Base-by-base conservation (phyloP, 2,888 invertebrate genomes). In the Salpingus planirostris region DNA sequence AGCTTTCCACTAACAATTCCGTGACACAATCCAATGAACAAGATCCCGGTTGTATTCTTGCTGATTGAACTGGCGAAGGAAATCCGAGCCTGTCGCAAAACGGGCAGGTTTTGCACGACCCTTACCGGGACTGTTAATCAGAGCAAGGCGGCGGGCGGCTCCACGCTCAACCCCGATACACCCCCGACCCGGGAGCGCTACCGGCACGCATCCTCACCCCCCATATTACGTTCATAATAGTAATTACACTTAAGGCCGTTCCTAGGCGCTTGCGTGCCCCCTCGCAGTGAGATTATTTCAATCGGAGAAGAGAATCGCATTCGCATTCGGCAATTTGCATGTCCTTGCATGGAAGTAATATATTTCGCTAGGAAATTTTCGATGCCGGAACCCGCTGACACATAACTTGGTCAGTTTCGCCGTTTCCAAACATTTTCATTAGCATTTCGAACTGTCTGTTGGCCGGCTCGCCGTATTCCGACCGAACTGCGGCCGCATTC, bases 41-140 rank as follows among this genome's bases (percentile, higher is more conserved):
- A 41, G n/a, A n/a, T n/a, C 34, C 38, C 33, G 12, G 45, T 46
- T 46, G 47, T 47, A 46, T 40, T 47, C 43, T 33, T 44, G 43
- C 47, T 51, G 51, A 51, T 51, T 53, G 50, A n/a, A n/a, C n/a
- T n/a, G n/a, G 44, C 41, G 38, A 41, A 45, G 47, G 49, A 49
- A 46, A 47, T 46, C 45, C 47, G 40, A 42, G 40, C n/a, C n/a
- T n/a, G n/a, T n/a, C n/a, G n/a, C 40, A 40, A 35, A 40, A 40
- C 42, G 28, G 38, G 30, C 33, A 45, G 44, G 45, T 49, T 49
- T 49, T 50, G 46, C 39, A n/a, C 46, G 43, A 46, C 43, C 44
- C 38, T 39, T 37, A n/a, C 42, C 37, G 39, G 42, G 31, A 40
- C 44, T 42, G 47, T 49, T 49, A 49, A 49, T 49, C 47, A 49